Percentiles rank a stretch among this genome's conserved stretches.
These are phyloP conservation scores for Cataglyphis albicans DNA, from an alignment of 2,888 invertebrate genomes.

Conservation along the genomic window DNA sequence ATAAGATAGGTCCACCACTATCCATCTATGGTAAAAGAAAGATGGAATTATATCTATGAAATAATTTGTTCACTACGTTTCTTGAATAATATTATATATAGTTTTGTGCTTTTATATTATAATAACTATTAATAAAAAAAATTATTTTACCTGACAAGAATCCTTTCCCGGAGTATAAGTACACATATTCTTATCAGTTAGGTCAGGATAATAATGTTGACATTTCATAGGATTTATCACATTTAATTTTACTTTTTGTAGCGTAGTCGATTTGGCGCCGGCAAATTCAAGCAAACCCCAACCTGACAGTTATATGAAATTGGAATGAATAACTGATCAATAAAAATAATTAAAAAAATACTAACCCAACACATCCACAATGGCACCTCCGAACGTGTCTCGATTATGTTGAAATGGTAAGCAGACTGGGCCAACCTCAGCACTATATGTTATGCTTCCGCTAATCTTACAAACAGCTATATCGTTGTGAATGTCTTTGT, in stretches of 20 bases:
- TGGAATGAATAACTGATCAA: background rate
- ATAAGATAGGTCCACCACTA: slow-evolving; percentile 88
- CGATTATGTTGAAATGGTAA: slow-evolving; percentile 87
- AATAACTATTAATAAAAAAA: background rate
- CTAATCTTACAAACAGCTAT: slow-evolving; percentile 87
- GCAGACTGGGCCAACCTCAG: slow-evolving; percentile 89
- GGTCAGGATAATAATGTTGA: slow-evolving; percentile 65
- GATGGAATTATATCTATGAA: background rate
- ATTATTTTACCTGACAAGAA: slow-evolving; percentile 87
- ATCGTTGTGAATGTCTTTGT: slow-evolving; percentile 85
- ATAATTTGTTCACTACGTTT: background rate
- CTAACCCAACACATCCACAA: slow-evolving; percentile 74
- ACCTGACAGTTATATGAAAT: slow-evolving; percentile 84
- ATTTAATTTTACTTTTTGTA: slow-evolving; percentile 87
- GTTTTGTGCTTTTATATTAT: background rate
- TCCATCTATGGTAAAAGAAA: slow-evolving; percentile 73
- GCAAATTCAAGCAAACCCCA: slow-evolving; percentile 88
- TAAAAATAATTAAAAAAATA: background rate
- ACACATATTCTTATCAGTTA: slow-evolving; percentile 85
- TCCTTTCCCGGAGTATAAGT: slow-evolving; percentile 87
- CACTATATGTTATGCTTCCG: slow-evolving; percentile 86
- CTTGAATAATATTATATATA: background rate
- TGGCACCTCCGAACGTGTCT: slow-evolving; percentile 75
- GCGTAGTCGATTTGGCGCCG: slow-evolving; percentile 86
- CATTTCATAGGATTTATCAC: slow-evolving; percentile 87